Base-by-base conservation (phyloP, 2,797 vertebrate genomes). In the Lacerta agilis region DNA sequence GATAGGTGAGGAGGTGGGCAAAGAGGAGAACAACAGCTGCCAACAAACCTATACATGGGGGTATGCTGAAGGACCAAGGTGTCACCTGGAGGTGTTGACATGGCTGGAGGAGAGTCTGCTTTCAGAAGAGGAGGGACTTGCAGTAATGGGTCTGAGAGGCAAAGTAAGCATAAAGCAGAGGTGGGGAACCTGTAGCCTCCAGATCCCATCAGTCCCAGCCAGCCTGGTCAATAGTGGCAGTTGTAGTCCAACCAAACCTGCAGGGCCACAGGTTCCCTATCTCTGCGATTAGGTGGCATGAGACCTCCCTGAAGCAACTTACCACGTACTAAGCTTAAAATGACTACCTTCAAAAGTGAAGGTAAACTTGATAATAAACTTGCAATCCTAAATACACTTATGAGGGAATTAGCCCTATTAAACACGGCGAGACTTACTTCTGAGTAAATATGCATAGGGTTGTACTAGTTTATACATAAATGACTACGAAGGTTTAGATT, bases 321-420 rank as follows among this genome's bases (percentile, higher is more conserved):
- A 25, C 3, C n/a, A 36, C 25, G 6, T 17, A 10, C 15, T 84
- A 20, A 58, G 3, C 13, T 75, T 84, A 36, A 58, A 38, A 84
- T 36, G 0, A 0, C 25, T 23, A 55, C 8, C 0, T n/a, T 36
- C 49, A 72, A 36, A 0, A 0, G 41, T 69, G 0, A 0, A 20
- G 43, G 67, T 38, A 20, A 23, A 0, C 0, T 1, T 81, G 79
- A 64, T 27, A 20, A 49, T 36, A 83, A 49, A 20, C 9, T 2
- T 67, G 80, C 27, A 82, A 67, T 43, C 27, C 61, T 49, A 71
- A 71, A 72, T 41, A 43, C 64, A 43, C 38, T 61, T 61, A 6
- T 23, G 43, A n/a, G 13, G 15, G 4, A 33, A 17, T 55, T 49
- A 49, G 43, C 36, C 67, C 67, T 8, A 36, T 4, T 71, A 17